A percentile compares a stretch with the other conserved stretches of the same genome.
Evolutionary conservation across 2,888 invertebrate genomes (phyloP).

Genomic region (Pandemis corylana): DNA sequence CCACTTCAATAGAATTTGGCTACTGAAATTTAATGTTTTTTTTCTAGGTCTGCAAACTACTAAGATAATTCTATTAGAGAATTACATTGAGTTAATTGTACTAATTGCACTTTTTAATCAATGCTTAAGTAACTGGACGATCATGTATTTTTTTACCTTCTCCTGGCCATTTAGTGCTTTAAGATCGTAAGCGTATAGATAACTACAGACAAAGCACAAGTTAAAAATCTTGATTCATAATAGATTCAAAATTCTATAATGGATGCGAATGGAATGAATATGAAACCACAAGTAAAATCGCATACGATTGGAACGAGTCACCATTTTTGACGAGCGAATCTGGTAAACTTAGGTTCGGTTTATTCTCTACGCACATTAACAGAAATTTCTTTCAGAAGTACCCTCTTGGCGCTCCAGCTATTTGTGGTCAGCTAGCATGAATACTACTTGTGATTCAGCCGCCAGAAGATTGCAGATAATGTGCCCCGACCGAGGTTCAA

Average conservation of each 20-base stretch:
- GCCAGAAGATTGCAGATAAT: too few species aligned
- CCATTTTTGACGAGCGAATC: not conserved
- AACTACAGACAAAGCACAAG: not conserved
- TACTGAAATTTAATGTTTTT: not conserved
- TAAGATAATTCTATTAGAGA: not conserved
- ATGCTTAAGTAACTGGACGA: constrained; percentile 1
- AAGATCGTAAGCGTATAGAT: not conserved
- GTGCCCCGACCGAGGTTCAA: too few species aligned
- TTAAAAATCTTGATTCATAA: not conserved
- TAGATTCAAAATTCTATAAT: not conserved
- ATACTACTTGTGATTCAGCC: too few species aligned
- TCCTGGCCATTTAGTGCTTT: constrained; percentile 2
- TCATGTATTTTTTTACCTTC: not conserved
- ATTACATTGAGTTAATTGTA: not conserved
- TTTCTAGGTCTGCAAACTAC: not conserved
- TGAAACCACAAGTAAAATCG: not conserved
- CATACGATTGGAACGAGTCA: not conserved
- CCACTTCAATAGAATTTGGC: not conserved
- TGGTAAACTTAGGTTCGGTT: not conserved
- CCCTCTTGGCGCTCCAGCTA: too few species aligned
- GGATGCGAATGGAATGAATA: not conserved
- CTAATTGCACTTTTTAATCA: constrained; percentile 11
- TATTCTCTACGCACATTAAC: not conserved
- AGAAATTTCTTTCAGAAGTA: too few species aligned
- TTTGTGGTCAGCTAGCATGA: too few species aligned